Evolutionary conservation across 2,113 vertebrate species (phyloP), one percentile per base, ranked within the genome.

Genomic region (Eolophus roseicapilla): DNA sequence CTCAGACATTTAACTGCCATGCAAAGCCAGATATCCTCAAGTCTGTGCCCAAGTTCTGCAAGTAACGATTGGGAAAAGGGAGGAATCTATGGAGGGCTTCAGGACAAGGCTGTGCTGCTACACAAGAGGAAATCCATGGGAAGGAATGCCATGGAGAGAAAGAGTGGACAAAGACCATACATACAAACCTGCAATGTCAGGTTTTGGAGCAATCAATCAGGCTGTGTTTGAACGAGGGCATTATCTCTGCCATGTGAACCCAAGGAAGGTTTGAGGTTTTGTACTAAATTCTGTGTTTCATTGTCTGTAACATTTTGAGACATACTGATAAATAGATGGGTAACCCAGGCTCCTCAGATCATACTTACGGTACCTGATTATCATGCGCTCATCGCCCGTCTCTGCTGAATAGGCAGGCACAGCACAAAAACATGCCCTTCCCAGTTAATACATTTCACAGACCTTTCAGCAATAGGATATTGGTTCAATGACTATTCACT

Each of bases 111-210:
- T 68, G 39, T 57, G 46, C 24, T 86, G 33, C 59, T 20, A n/a
- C 13, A 15, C n/a, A 43, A 55, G 19, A 75, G 10, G 71, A 94
- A 92, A 71, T 55, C 35, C 35, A 35, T 2, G 20, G 13, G 27
- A 87, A 82, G 37, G 28, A 68, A 87, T 55, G 10, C 21, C 17
- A 28, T 1, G 3, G 41, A 13, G 28, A 77, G 8, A 82, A 31
- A 71, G 70, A 31, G 25, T 13, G 41, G 21, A 14, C 15, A 67
- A 81, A 78, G 17, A 16, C 5, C 62, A 55, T 7, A 37, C 6
- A 35, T 9, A n/a, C 5, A 49, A 60, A 18, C 16, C 44, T 80
- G 13, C 13, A 52, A 4, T 0, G 0, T 11, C 37, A 76, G 82
- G 35, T 71, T 91, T 87, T 59, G 35, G 46, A 85, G 67, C 13